A percentile compares a stretch with the other conserved stretches of the same genome.
These are phyloP conservation scores for Setophaga coronata DNA, from an alignment of 2,113 vertebrate species.

Conservation along the genomic window DNA sequence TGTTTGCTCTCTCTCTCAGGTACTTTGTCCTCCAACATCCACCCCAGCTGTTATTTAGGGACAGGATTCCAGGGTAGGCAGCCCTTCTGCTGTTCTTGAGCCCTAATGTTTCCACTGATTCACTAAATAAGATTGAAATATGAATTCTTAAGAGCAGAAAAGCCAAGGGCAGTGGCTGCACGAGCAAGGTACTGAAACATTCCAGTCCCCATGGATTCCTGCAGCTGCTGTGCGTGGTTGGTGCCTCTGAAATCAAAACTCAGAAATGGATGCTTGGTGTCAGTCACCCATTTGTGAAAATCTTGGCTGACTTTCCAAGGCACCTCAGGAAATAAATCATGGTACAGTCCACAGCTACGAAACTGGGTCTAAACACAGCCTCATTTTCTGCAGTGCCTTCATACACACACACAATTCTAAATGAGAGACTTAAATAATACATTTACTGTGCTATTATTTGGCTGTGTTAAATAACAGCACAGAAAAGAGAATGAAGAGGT, in stretches of 20 bases:
- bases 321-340: neutral
- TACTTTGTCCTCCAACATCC: neutral
- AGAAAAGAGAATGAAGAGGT: constrained; percentile 48
- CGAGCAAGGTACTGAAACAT: neutral
- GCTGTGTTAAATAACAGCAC: constrained; percentile 43
- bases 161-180: neutral
- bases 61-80: neutral
- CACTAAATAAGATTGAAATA: neutral
- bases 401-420: neutral
- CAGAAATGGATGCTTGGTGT: neutral
- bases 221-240: neutral
- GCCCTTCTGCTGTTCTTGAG: neutral
- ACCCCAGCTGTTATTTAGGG: neutral
- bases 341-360: neutral
- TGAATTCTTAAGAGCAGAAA: neutral
- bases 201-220: neutral
- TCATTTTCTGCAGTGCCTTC: constrained; percentile 4
- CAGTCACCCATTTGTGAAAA: neutral
- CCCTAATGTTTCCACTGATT: neutral
- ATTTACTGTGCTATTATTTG: constrained; percentile 49
- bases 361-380: neutral
- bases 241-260: neutral
- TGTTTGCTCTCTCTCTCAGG: neutral
- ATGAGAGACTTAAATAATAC: constrained; percentile 28
- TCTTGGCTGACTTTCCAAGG: neutral